phyloP scores from a whole-genome alignment of 2,113 vertebrate species.

The Ceyx cyanopectus region DNA sequence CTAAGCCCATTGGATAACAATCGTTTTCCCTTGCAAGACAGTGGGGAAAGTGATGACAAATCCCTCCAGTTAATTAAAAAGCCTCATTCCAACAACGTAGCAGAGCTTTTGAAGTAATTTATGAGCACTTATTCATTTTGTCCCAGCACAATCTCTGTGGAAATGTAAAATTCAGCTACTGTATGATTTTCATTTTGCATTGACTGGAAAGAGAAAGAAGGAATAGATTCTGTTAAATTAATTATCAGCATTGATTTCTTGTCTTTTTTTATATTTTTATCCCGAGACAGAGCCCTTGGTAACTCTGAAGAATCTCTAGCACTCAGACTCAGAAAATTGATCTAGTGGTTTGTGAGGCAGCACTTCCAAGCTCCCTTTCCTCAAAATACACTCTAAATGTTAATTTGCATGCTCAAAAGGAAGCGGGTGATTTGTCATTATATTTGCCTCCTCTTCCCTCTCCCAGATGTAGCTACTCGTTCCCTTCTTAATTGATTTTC shows the following conservation, averaged over 20 bases:
- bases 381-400: neutral
- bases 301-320: constrained; percentile 29
- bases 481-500: constrained; percentile 56
- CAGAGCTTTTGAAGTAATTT: constrained; percentile 65
- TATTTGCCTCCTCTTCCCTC: constrained; percentile 1
- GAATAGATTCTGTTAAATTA: constrained; percentile 44
- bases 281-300: neutral
- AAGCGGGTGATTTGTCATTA: neutral
- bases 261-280: constrained; percentile 54
- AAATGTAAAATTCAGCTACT: constrained; percentile 21
- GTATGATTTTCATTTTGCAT: constrained; percentile 8
- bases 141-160: constrained; percentile 49
- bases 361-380: constrained; percentile 1
- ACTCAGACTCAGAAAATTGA: constrained; percentile 37
- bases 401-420: neutral
- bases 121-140: constrained; percentile 49
- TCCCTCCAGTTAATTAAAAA: constrained; percentile 75
- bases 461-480: neutral
- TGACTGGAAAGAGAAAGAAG: neutral
- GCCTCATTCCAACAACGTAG: neutral
- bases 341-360: neutral
- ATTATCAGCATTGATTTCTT: constrained; percentile 66
- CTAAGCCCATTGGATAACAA: neutral
- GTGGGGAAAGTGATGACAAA: constrained; percentile 27
- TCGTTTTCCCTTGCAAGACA: neutral